Percentiles rank a stretch among this genome's conserved stretches.
These are phyloP conservation scores for Didymodactylos carnosus DNA, from an alignment of 2,888 invertebrate species.

Conservation along the genomic window DNA sequence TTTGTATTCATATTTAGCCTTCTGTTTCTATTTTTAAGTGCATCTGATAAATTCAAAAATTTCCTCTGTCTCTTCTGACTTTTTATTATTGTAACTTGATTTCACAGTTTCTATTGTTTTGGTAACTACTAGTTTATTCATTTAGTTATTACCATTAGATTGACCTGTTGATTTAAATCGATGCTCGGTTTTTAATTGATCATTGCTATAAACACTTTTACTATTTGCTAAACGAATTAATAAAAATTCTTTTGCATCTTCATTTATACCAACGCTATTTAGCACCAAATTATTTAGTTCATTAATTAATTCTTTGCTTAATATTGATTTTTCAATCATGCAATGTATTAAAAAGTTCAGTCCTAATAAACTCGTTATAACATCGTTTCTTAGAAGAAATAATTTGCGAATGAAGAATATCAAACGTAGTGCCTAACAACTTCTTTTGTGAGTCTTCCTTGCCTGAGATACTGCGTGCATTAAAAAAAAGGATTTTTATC, in stretches of 20 bases:
- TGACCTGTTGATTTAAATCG: background rate
- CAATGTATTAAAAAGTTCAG: background rate
- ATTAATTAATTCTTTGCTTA: background rate
- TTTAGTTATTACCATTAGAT: background rate
- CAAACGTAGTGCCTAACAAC: too few species aligned
- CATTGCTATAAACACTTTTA: background rate
- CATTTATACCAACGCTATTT: background rate
- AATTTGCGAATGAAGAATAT: background rate
- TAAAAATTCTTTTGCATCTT: background rate
- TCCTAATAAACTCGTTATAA: background rate
- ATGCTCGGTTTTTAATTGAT: background rate
- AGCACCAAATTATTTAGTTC: background rate
- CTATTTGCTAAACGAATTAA: background rate
- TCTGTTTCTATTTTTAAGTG: background rate
- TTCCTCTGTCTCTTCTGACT: background rate
- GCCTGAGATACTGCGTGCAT: too few species aligned
- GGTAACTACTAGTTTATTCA: background rate
- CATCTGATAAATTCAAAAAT: background rate
- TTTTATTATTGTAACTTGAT: background rate
- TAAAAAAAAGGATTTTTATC: too few species aligned
- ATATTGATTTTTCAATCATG: background rate
- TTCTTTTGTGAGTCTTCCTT: too few species aligned
- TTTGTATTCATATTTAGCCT: background rate
- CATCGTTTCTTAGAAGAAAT: background rate
- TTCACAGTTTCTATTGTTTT: slow-evolving; percentile 3